Conservation (phyloP, 2,113 vertebrate species). For the Myotis lucifugus region DNA sequence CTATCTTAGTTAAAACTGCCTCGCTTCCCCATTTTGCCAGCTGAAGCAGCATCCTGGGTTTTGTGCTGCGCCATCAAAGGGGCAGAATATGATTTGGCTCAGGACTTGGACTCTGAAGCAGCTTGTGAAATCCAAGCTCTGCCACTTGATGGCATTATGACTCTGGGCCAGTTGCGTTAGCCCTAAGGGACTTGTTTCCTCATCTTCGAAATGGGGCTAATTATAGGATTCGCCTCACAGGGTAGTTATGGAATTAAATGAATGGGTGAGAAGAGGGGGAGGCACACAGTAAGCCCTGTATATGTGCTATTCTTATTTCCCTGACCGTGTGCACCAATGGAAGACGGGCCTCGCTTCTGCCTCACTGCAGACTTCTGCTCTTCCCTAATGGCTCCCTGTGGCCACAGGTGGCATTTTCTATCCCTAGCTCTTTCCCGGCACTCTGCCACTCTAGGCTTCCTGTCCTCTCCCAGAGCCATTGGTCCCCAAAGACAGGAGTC, state of each 20-base stretch:
- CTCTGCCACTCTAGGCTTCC: not conserved
- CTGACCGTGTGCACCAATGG: not conserved
- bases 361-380: not conserved
- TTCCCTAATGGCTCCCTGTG: not conserved
- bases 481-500: not conserved
- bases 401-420: accelerated
- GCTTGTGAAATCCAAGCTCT: not conserved
- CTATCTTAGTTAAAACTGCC: not conserved
- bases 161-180: not conserved
- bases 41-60: not conserved
- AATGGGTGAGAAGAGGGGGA: not conserved
- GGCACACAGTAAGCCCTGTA: not conserved
- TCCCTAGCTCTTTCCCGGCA: not conserved
- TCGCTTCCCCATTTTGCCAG: not conserved
- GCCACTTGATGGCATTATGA: not conserved
- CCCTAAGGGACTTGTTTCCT: not conserved
- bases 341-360: not conserved
- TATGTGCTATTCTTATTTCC: too few relatives aligned
- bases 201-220: not conserved
- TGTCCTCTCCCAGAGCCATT: not conserved
- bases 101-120: not conserved
- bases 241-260: not conserved
- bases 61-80: not conserved
- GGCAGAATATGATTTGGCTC: not conserved
- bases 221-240: not conserved